Conservation (phyloP, 2,113 vertebrate species). For the Chaetodon auriga region DNA sequence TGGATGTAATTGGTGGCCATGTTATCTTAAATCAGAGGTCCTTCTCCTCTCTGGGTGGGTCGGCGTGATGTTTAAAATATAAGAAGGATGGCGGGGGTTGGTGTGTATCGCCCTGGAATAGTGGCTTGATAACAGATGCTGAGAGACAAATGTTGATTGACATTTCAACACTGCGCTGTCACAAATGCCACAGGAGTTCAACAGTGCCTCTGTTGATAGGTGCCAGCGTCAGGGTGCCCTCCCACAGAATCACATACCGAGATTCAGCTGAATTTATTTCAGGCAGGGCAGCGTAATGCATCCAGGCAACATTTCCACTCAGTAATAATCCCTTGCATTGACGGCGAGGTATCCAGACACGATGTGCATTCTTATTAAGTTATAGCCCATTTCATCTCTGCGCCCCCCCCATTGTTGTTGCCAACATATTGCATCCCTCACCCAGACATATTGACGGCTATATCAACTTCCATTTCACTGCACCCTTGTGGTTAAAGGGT, state of each 20-base stretch:
- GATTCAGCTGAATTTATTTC: conserved; percentile 30
- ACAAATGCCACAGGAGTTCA: conserved; percentile 50
- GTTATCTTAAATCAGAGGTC: conserved; percentile 6
- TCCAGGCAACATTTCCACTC: conserved; percentile 43
- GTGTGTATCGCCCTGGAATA: not conserved
- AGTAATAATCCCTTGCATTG: conserved; percentile 52
- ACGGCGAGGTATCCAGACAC: conserved; percentile 44
- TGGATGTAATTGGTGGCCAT: not conserved
- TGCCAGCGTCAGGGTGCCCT: conserved; percentile 37
- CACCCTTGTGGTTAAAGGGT: conserved; percentile 73
- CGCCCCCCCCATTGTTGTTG: conserved; percentile 61
- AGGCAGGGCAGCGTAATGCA: conserved; percentile 25
- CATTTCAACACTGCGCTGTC: conserved; percentile 41
- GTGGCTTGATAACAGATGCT: conserved; percentile 11
- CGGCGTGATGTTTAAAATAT: not conserved
- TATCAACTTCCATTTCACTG: conserved; percentile 81
- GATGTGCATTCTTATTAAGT: conserved; percentile 61
- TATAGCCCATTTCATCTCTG: conserved; percentile 53
- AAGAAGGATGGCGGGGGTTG: not conserved
- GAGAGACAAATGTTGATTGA: conserved; percentile 51
- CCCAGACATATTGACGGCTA: conserved; percentile 77
- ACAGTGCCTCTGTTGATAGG: conserved; percentile 62
- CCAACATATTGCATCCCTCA: conserved; percentile 62
- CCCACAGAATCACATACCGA: conserved; percentile 16
- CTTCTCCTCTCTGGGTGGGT: not conserved